Conservation (phyloP, 1,140 invertebrate species). For the Sesamia nonagrioides region DNA sequence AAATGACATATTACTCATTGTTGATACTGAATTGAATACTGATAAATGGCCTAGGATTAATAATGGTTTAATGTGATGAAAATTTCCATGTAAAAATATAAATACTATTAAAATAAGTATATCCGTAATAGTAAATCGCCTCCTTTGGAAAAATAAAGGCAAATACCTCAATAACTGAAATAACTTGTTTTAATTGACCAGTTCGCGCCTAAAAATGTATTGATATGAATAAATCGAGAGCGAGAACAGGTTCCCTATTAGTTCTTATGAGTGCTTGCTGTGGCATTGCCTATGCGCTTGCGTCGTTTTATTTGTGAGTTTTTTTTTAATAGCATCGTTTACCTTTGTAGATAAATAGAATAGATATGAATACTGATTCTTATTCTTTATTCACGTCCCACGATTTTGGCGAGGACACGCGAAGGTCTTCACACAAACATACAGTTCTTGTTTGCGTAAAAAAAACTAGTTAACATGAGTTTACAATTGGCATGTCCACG, state of each 20-base stretch:
- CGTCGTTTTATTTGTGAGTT: slow-evolving; percentile 12
- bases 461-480: not conserved
- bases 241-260: slow-evolving; percentile 42
- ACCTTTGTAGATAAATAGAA: slow-evolving; percentile 25
- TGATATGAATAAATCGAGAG: slow-evolving; percentile 30
- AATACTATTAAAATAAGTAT: slow-evolving; percentile 85
- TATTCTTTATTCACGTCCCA: slow-evolving; percentile 24
- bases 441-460: not conserved
- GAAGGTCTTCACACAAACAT: slow-evolving; percentile 29
- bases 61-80: slow-evolving; percentile 85
- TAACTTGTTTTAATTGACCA: slow-evolving; percentile 74
- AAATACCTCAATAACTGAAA: slow-evolving; percentile 83
- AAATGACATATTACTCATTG: slow-evolving; percentile 80
- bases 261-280: slow-evolving; percentile 17
- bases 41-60: slow-evolving; percentile 84
- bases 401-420: slow-evolving; percentile 29
- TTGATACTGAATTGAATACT: slow-evolving; percentile 83
- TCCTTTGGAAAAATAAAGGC: slow-evolving; percentile 83
- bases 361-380: slow-evolving; percentile 12
- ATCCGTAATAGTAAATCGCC: slow-evolving; percentile 85
- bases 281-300: not conserved
- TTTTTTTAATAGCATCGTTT: slow-evolving; percentile 18
- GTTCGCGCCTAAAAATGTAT: slow-evolving; percentile 40
- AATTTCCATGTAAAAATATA: slow-evolving; percentile 87
- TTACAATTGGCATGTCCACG: slow-evolving; percentile 10